Evolutionary conservation across 2,797 vertebrate species (phyloP).

Genomic region (Megaceryle alcyon): DNA sequence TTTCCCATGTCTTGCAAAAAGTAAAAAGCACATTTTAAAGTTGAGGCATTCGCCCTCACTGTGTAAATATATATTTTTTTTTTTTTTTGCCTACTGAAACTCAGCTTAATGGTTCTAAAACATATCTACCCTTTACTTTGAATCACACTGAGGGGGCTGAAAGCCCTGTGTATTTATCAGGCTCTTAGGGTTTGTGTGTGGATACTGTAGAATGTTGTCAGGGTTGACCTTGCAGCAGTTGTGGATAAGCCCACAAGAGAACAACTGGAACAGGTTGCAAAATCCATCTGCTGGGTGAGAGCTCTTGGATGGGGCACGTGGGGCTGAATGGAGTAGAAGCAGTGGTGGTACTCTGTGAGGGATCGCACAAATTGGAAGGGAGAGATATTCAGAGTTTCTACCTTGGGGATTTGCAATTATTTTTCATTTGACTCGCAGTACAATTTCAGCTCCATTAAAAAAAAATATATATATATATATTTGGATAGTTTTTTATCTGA

Average conservation of each 20-base stretch:
- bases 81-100: background rate
- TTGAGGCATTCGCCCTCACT: background rate
- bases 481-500: background rate
- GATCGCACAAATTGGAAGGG: accelerated
- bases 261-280: background rate
- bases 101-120: background rate
- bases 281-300: background rate
- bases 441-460: background rate
- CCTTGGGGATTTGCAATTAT: background rate
- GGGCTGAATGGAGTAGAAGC: background rate
- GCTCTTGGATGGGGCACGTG: accelerated
- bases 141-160: background rate
- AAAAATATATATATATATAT: too few species aligned
- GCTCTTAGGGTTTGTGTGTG: background rate
- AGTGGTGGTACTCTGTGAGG: background rate
- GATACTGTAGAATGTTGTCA: background rate
- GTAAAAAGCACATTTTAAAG: background rate
- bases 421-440: accelerated
- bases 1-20: background rate
- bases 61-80: too few species aligned
- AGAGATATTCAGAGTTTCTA: background rate
- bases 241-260: background rate
- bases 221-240: background rate
- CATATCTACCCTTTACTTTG: background rate
- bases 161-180: background rate